These are phyloP conservation scores for Eucriotettix oculatus DNA, from an alignment of 2,888 invertebrate genomes.

Conservation along the genomic window DNA sequence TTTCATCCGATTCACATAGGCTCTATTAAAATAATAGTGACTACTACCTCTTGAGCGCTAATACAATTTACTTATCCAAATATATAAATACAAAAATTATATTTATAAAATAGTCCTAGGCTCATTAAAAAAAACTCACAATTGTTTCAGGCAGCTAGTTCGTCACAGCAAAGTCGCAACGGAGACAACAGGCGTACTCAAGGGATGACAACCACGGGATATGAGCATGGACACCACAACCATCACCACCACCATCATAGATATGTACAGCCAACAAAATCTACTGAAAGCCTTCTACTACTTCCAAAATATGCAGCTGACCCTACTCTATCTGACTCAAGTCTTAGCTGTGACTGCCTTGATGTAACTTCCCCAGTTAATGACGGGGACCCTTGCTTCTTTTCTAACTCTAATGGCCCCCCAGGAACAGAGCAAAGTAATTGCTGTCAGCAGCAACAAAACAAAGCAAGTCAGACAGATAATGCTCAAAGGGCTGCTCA, in stretches of 20 bases:
- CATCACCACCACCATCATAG: conserved; percentile 20
- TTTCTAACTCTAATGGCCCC: conserved; percentile 5
- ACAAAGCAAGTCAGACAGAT: conserved; percentile 20
- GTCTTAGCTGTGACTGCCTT: conserved; percentile 54
- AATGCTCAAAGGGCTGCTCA: conserved; percentile 13
- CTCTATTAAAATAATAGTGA: too few species aligned
- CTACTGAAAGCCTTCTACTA: conserved; percentile 61
- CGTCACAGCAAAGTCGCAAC: background rate
- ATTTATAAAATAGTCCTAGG: too few species aligned
- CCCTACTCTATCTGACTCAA: conserved; percentile 44
- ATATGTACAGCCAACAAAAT: conserved; percentile 53
- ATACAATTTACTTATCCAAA: too few species aligned
- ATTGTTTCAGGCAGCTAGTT: conserved; percentile 1
- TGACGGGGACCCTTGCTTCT: conserved; percentile 5
- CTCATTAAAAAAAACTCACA: background rate
- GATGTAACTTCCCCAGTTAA: conserved; percentile 22
- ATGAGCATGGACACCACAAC: conserved; percentile 1
- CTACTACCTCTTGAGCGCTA: too few species aligned
- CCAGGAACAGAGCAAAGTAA: background rate
- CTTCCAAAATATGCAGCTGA: conserved; percentile 37
- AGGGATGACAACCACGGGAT: conserved; percentile 1
- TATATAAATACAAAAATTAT: too few species aligned
- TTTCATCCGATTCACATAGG: too few species aligned
- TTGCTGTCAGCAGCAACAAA: conserved; percentile 1
- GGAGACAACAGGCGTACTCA: background rate